phyloP scores from a whole-genome alignment of 2,113 vertebrate species.

The Panthera leo region DNA sequence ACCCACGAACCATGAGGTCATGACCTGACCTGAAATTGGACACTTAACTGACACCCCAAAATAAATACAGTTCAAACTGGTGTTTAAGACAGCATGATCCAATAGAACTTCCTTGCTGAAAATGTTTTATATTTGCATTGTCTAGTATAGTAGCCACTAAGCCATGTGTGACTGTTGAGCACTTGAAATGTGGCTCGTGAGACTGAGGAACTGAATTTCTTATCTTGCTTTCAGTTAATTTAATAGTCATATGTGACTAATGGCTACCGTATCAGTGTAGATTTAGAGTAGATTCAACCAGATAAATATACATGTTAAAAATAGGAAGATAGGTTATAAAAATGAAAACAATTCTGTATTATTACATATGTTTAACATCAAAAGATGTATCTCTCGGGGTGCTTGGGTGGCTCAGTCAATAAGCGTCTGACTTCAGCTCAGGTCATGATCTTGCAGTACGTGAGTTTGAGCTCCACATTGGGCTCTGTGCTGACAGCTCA shows the following conservation, averaged over 20 bases:
- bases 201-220: conserved; percentile 4
- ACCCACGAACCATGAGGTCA: too few species aligned
- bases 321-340: background rate
- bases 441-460: background rate
- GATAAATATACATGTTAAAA: background rate
- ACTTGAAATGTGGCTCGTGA: background rate
- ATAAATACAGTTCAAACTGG: background rate
- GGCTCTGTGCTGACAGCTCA: background rate
- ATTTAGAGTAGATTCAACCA: conserved; percentile 4
- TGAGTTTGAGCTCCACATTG: rapidly evolving
- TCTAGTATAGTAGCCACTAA: background rate
- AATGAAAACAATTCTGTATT: background rate
- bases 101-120: background rate
- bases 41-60: background rate
- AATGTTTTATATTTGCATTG: background rate
- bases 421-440: background rate
- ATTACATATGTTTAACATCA: background rate
- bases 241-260: background rate
- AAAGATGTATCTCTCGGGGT: background rate
- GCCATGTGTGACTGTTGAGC: background rate
- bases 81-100: background rate
- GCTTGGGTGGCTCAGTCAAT: background rate
- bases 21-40: too few species aligned
- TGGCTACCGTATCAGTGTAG: background rate
- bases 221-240: background rate